Evolutionary conservation across 2,113 vertebrate species (phyloP).

Genomic region (Ornithorhynchus anatinus): DNA sequence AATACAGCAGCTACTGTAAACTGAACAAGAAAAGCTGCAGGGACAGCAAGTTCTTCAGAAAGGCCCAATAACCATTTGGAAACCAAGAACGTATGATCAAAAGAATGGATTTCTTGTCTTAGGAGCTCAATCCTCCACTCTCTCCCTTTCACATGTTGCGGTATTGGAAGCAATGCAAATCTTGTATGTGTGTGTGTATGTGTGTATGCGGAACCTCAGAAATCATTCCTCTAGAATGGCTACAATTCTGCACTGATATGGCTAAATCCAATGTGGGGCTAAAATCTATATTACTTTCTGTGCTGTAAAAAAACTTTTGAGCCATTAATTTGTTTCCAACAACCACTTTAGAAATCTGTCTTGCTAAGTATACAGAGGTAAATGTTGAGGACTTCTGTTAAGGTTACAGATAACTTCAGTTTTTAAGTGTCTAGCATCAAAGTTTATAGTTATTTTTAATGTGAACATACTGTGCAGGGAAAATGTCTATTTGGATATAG

Average conservation of each 20-base stretch:
- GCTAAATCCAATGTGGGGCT: no score
- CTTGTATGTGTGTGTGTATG: no score
- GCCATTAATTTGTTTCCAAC: no score
- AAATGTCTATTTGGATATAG: neutral
- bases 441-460: neutral
- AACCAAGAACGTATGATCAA: neutral
- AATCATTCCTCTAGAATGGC: no score
- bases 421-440: neutral
- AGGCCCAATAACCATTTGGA: accelerated
- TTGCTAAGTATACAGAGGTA: neutral
- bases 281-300: no score
- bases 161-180: constrained; percentile 10
- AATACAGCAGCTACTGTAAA: neutral
- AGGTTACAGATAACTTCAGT: neutral
- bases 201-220: neutral
- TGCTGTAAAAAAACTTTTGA: no score
- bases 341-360: neutral
- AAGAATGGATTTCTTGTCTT: neutral
- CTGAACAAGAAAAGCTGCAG: neutral
- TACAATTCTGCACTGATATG: no score
- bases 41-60: neutral
- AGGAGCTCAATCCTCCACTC: neutral
- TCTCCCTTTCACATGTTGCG: neutral
- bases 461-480: neutral
- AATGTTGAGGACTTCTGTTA: neutral